These are phyloP conservation scores for Macrophya alboannulata DNA, from an alignment of 2,888 invertebrate species.

Conservation along the genomic window DNA sequence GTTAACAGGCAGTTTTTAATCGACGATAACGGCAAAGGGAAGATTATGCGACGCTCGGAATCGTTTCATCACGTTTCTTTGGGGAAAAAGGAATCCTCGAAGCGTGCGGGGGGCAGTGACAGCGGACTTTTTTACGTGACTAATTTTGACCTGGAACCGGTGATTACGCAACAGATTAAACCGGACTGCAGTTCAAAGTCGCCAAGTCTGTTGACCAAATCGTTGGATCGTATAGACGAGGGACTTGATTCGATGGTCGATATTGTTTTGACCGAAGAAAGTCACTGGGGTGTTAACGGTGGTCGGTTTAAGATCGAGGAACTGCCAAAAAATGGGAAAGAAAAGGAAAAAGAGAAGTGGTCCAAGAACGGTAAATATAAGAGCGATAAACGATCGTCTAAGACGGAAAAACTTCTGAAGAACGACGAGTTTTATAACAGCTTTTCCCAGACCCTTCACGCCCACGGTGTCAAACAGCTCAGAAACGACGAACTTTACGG, in stretches of 20 bases:
- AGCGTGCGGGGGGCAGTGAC: constrained; percentile 76
- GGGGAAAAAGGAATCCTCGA: constrained; percentile 65
- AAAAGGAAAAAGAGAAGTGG: constrained; percentile 57
- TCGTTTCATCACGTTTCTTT: constrained; percentile 74
- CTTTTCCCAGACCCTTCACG: neutral
- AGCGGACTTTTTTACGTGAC: constrained; percentile 78
- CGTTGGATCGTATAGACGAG: constrained; percentile 89
- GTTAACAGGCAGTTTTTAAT: constrained; percentile 32
- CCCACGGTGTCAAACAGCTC: constrained; percentile 2
- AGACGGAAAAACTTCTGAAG: constrained; percentile 5
- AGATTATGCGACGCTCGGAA: constrained; percentile 74
- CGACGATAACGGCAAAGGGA: constrained; percentile 56
- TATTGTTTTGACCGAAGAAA: constrained; percentile 85
- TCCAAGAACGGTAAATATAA: constrained; percentile 23
- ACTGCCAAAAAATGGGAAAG: constrained; percentile 40
- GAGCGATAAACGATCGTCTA: constrained; percentile 12
- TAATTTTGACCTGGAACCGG: constrained; percentile 73
- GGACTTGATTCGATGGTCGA: constrained; percentile 88
- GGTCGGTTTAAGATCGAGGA: constrained; percentile 29
- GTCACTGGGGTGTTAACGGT: constrained; percentile 64
- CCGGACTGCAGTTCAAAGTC: constrained; percentile 64
- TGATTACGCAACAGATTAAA: constrained; percentile 62
- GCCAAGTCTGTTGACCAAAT: constrained; percentile 84
- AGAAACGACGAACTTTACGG: constrained; percentile 64
- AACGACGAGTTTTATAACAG: constrained; percentile 43